These are phyloP conservation scores for Drosophila paracracens DNA, from an alignment of 2,888 invertebrate species.

Conservation along the genomic window DNA sequence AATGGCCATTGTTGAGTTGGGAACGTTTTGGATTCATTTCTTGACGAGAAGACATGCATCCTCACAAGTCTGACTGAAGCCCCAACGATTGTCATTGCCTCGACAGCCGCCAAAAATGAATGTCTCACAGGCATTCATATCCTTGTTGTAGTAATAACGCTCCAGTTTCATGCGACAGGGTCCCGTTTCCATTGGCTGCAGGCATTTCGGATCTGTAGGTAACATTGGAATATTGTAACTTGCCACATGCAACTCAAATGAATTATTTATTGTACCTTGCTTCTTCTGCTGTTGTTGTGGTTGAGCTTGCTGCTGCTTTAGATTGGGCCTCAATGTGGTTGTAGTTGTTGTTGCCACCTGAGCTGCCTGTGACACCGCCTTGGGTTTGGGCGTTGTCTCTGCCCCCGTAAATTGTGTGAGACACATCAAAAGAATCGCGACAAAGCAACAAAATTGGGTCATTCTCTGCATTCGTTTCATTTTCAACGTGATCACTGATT, in stretches of 20 bases:
- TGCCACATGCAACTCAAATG: background rate
- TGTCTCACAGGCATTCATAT: slow-evolving; percentile 73
- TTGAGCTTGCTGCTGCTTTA: slow-evolving; percentile 14
- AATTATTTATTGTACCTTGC: slow-evolving; percentile 40
- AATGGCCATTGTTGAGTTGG: background rate
- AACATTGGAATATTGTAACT: background rate
- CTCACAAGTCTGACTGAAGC: slow-evolving; percentile 77
- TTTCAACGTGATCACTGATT: slow-evolving; percentile 47
- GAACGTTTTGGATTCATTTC: slow-evolving; percentile 21
- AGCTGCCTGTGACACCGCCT: slow-evolving; percentile 17
- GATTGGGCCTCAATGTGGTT: slow-evolving; percentile 12
- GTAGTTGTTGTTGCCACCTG: slow-evolving; percentile 11
- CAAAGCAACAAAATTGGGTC: slow-evolving; percentile 60
- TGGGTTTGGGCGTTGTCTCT: slow-evolving; percentile 50
- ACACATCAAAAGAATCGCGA: slow-evolving; percentile 41
- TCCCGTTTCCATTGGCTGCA: slow-evolving; percentile 77
- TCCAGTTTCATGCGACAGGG: slow-evolving; percentile 82
- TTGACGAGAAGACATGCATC: slow-evolving; percentile 65
- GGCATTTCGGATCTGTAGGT: slow-evolving; percentile 75
- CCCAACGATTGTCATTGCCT: slow-evolving; percentile 82
- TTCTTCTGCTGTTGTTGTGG: slow-evolving; percentile 18
- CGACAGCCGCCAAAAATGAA: slow-evolving; percentile 82
- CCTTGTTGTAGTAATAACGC: slow-evolving; percentile 79
- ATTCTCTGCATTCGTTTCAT: slow-evolving; percentile 24
- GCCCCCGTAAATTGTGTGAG: slow-evolving; percentile 48